These are phyloP conservation scores for Andinoacara biseriatus DNA, from an alignment of 2,113 vertebrate species.

Conservation along the genomic window DNA sequence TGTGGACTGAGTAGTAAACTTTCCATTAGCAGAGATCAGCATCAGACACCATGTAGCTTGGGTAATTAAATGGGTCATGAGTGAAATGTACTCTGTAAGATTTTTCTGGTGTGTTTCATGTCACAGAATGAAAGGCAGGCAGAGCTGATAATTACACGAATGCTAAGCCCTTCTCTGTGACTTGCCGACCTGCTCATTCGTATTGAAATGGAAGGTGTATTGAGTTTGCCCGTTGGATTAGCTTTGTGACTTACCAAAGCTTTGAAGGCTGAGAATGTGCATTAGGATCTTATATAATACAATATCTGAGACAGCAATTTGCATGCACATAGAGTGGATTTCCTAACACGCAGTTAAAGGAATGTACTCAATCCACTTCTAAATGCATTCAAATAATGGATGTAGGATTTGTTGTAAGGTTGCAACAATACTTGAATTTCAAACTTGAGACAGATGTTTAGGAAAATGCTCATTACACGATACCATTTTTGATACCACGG, in stretches of 20 bases:
- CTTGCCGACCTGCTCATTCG: constrained; percentile 26
- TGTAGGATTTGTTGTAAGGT: background rate
- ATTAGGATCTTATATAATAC: constrained; percentile 17
- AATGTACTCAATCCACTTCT: background rate
- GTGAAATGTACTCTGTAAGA: background rate
- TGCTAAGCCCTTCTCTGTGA: constrained; percentile 4
- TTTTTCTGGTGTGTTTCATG: background rate
- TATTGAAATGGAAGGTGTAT: constrained; percentile 20
- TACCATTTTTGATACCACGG: background rate
- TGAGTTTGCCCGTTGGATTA: background rate
- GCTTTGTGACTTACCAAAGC: background rate
- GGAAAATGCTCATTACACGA: background rate
- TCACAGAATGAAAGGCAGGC: constrained; percentile 8
- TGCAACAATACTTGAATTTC: background rate
- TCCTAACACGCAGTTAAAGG: background rate
- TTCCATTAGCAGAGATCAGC: constrained; percentile 37
- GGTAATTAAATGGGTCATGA: constrained; percentile 29
- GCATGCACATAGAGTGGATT: background rate
- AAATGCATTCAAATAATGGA: background rate
- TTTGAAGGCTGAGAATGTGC: constrained; percentile 20
- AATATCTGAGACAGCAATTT: background rate
- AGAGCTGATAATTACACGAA: constrained; percentile 12
- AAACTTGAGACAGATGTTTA: background rate
- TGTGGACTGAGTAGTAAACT: constrained; percentile 1
- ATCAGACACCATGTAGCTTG: background rate